A percentile compares a stretch with the other conserved stretches of the same genome.
phyloP scores from a whole-genome alignment of 2,888 invertebrate species.

The Octonoba sinensis region DNA sequence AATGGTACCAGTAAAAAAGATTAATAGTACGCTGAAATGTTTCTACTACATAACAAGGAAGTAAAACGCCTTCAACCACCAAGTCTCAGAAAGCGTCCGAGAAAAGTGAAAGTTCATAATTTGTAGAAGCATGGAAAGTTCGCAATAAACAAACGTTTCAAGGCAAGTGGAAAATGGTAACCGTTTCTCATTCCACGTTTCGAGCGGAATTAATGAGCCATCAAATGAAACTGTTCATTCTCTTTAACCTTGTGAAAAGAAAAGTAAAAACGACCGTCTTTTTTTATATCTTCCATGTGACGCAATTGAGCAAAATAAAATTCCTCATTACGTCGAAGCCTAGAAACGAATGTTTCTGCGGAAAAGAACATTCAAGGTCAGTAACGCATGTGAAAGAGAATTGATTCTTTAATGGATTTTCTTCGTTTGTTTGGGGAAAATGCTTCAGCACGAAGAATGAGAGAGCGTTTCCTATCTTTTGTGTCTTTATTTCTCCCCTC shows the following conservation, averaged over 20 bases:
- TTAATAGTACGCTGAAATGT: no score
- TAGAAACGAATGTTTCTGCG: constrained; percentile 29
- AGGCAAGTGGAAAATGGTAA: constrained; percentile 9
- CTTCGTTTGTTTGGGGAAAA: no score
- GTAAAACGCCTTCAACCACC: no score
- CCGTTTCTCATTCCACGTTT: neutral
- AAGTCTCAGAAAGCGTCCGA: no score
- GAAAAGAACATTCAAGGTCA: constrained; percentile 39
- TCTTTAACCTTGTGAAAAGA: constrained; percentile 35
- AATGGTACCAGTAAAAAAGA: no score
- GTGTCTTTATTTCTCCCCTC: no score
- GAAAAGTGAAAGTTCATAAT: no score
- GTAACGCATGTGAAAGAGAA: neutral
- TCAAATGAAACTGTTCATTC: constrained; percentile 35
- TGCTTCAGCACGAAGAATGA: no score
- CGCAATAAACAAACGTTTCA: constrained; percentile 32
- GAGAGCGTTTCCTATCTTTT: no score
- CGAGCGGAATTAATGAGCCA: constrained; percentile 37
- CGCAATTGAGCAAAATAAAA: constrained; percentile 20
- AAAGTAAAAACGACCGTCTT: constrained; percentile 17
- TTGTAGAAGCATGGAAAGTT: no score
- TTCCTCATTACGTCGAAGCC: constrained; percentile 36
- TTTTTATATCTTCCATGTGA: constrained; percentile 1
- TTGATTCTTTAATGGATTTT: no score
- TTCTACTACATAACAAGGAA: no score